These are phyloP conservation scores for Orchesellides sinensis DNA, from an alignment of 2,888 invertebrate species.

Conservation along the genomic window DNA sequence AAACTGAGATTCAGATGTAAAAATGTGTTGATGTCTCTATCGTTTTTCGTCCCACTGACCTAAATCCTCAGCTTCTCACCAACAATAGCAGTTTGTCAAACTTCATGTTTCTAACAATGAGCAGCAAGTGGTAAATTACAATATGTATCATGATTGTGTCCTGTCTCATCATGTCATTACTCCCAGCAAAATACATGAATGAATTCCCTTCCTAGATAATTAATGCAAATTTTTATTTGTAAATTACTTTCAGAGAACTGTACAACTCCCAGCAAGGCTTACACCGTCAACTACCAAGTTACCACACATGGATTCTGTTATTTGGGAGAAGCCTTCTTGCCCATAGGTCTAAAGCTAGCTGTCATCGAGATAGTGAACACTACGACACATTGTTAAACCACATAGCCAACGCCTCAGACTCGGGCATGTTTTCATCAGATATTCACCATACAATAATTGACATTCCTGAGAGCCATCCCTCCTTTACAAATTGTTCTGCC, in stretches of 20 bases:
- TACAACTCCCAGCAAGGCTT: conserved; percentile 44
- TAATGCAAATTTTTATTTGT: conserved; percentile 2
- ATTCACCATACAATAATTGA: conserved; percentile 73
- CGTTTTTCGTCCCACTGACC: no score
- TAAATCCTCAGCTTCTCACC: no score
- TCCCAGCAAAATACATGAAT: background rate
- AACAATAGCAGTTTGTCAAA: background rate
- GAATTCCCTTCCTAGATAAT: background rate
- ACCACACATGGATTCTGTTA: conserved; percentile 73
- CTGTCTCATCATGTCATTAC: no score
- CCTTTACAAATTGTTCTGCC: conserved; percentile 9
- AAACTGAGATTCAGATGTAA: no score
- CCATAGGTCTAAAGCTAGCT: background rate
- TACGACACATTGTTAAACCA: conserved; percentile 62
- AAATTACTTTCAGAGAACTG: conserved; percentile 64
- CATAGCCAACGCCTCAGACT: conserved; percentile 70
- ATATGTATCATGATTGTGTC: no score
- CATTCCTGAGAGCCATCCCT: conserved; percentile 59
- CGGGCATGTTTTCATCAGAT: conserved; percentile 74
- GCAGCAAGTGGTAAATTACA: no score
- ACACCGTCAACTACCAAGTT: conserved; percentile 53
- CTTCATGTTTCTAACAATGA: no score
- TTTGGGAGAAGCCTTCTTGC: conserved; percentile 68
- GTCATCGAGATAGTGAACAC: background rate
- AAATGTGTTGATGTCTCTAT: no score